phyloP scores from a whole-genome alignment of 1,140 invertebrate species.

The Neodiprion virginianus region DNA sequence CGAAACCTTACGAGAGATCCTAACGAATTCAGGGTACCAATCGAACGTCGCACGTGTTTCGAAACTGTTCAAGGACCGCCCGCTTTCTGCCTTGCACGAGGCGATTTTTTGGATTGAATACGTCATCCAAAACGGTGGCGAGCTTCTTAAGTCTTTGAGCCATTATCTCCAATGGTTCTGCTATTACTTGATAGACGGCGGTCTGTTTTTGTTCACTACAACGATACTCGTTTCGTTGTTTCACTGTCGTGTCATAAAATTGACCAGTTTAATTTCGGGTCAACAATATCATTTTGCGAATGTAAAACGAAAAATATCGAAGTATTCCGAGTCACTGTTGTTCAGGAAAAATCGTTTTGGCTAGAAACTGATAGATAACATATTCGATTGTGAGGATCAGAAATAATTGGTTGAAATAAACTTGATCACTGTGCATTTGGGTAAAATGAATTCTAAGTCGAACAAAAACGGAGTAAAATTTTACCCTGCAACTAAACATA shows the following conservation, averaged over 20 bases:
- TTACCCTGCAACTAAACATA: no score
- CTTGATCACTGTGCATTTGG: no score
- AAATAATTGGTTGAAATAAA: no score
- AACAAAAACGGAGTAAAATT: no score
- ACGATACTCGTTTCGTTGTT: not conserved
- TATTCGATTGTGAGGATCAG: no score
- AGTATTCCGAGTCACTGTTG: no score
- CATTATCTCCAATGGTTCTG: not conserved
- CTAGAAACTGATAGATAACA: no score
- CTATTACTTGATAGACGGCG: not conserved
- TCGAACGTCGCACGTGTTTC: slow-evolving; percentile 33
- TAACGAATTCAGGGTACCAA: slow-evolving; percentile 43
- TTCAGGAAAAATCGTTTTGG: no score
- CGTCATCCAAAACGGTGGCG: slow-evolving; percentile 52
- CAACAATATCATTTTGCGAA: no score
- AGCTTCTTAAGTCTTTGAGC: slow-evolving; percentile 29
- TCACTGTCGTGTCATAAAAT: not conserved
- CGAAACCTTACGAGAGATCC: slow-evolving; percentile 38
- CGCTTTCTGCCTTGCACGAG: slow-evolving; percentile 46
- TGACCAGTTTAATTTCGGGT: not conserved
- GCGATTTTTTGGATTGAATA: slow-evolving; percentile 62
- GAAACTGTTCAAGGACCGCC: slow-evolving; percentile 51
- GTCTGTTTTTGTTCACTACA: not conserved
- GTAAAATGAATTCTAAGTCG: no score
- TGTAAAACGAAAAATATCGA: no score